Base-by-base conservation (phyloP, 2,113 vertebrate genomes). In the Semnopithecus entellus region DNA sequence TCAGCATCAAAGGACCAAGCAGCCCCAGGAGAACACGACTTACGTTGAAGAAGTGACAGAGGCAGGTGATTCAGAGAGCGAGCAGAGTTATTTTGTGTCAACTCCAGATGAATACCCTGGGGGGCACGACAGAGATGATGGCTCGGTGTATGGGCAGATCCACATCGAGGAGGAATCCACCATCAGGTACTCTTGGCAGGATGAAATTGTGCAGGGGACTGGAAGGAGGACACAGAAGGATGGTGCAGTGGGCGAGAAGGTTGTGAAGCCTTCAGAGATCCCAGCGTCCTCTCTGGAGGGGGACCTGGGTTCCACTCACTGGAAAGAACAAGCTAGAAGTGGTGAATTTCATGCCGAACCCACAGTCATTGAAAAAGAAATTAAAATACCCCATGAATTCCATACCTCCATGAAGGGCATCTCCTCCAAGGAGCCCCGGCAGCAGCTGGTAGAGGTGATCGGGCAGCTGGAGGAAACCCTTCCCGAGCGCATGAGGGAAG, bases 51-150 rank as follows among this genome's bases (percentile, higher is more conserved):
- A 99, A 96, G 97, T 99, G 90, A 98, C n/a, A 0, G 99, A 98
- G 81, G 98, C 98, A 35, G 98, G 98, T 6, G 98, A 99, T 96
- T 97, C 98, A 35, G 94, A 99, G 97, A 98, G 98, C 75, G 99
- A 99, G 96, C 98, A 99, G 38, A 99, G 99, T 75, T 99, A 99
- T 94, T 99, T 99, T 94, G 99, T 99, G 82, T 99, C 99, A 8
- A 99, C 99, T 75, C 99, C 99, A 2, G 99, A 99, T 86, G 99
- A 99, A n/a, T 98, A 98, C 90, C 97, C 99, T 5, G 97, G 98
- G 70, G 97, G 98, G 32, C 95, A 96, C 0, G 99, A 99, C 88
- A 98, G 98, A 40, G 98, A 95, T 0, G 98, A 99, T 13, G 99
- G 99, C 93, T 99, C 99, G 0, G 98, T 99, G 6, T 99, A 99